These are phyloP conservation scores for Pyralis farinalis DNA, from an alignment of 2,888 invertebrate genomes.

Conservation along the genomic window DNA sequence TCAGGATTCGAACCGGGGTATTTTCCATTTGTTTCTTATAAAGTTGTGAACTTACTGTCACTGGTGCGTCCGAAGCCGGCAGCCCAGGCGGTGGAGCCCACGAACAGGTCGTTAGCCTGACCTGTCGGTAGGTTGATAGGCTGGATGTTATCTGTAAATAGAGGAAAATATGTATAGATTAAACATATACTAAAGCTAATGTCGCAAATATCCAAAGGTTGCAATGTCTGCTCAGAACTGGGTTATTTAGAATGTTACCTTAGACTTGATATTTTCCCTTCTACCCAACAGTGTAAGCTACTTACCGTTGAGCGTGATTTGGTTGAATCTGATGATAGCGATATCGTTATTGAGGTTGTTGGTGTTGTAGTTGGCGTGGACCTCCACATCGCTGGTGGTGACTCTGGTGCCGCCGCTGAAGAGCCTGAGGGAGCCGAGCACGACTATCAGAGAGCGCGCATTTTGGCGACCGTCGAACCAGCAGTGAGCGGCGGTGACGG, in stretches of 20 bases:
- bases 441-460: constrained; percentile 30
- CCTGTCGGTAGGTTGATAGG: constrained; percentile 35
- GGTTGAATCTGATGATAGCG: constrained; percentile 24
- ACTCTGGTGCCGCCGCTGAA: constrained; percentile 31
- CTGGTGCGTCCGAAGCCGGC: constrained; percentile 50
- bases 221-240: too few relatives aligned
- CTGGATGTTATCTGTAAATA: constrained; percentile 36
- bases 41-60: constrained; percentile 31
- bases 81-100: constrained; percentile 33
- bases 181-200: background rate
- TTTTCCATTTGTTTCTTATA: too few relatives aligned
- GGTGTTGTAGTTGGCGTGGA: constrained; percentile 27
- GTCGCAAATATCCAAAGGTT: background rate
- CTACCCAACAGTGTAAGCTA: background rate
- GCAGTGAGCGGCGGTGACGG: constrained; percentile 38
- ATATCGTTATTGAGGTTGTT: constrained; percentile 28
- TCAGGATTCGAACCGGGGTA: too few relatives aligned
- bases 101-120: constrained; percentile 32
- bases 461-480: constrained; percentile 27
- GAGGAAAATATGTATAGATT: too few relatives aligned
- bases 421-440: constrained; percentile 29
- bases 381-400: constrained; percentile 22
- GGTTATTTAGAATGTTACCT: too few relatives aligned
- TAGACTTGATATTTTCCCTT: too few relatives aligned
- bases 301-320: constrained; percentile 26